Evolutionary conservation across 2,113 vertebrate genomes (phyloP).

Genomic region (Carassius auratus): DNA sequence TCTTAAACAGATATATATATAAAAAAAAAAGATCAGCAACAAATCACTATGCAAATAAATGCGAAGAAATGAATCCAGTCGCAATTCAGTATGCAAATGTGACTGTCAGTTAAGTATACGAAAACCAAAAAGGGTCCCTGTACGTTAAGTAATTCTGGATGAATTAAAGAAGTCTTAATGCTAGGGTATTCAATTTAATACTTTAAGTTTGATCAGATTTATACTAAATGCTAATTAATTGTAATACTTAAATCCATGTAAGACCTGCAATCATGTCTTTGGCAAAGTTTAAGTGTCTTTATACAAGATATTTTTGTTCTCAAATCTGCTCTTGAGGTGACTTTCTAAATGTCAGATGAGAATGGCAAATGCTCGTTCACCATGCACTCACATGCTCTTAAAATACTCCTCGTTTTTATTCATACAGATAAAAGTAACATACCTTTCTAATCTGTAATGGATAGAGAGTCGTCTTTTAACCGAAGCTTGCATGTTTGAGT

Average conservation of each 20-base stretch:
- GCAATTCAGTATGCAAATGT: background rate
- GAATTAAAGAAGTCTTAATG: background rate
- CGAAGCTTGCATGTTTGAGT: too few species aligned
- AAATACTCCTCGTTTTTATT: too few species aligned
- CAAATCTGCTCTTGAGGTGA: background rate
- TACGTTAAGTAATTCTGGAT: background rate
- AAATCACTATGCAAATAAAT: constrained; percentile 7
- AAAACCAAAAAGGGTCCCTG: background rate
- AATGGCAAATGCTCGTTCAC: background rate
- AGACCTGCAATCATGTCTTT: background rate
- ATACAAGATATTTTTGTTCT: background rate
- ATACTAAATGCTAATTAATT: background rate
- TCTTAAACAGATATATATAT: background rate
- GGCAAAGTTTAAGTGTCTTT: background rate
- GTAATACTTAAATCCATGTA: background rate
- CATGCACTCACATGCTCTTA: too few species aligned
- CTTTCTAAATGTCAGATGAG: background rate
- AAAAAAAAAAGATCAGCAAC: background rate
- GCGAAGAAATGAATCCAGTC: background rate
- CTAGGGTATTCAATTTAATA: background rate
- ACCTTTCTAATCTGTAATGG: too few species aligned
- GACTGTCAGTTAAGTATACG: background rate
- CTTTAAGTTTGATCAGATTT: background rate
- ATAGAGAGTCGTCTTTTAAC: too few species aligned
- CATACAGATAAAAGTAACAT: too few species aligned